Evolutionary conservation across 2,113 vertebrate species (phyloP).

Genomic region (Toxotes jaculatrix): DNA sequence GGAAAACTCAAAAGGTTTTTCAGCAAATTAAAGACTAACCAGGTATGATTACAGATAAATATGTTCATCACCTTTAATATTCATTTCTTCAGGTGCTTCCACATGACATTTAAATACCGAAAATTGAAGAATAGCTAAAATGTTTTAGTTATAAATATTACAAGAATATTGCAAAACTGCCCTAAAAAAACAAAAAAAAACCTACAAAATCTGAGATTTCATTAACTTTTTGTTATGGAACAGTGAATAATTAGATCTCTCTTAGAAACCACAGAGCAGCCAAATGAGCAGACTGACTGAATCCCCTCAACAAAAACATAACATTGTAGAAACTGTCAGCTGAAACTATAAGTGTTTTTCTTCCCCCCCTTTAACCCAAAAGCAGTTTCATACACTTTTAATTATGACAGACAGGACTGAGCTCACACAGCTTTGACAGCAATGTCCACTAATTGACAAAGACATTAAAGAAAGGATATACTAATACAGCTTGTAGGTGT

Average conservation of each 20-base stretch:
- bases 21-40: too few relatives aligned
- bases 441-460: slow-evolving; percentile 59
- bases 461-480: slow-evolving; percentile 50
- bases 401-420: slow-evolving; percentile 61
- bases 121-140: not conserved
- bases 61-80: too few relatives aligned
- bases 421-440: slow-evolving; percentile 48
- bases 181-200: too few relatives aligned
- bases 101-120: too few relatives aligned
- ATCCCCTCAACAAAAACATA: slow-evolving; percentile 41
- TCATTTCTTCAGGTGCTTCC: too few relatives aligned
- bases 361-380: slow-evolving; percentile 40
- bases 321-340: slow-evolving; percentile 37
- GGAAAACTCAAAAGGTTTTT: too few relatives aligned
- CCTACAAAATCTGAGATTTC: too few relatives aligned
- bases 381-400: slow-evolving; percentile 55
- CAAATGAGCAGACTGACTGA: slow-evolving; percentile 18
- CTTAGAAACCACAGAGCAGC: slow-evolving; percentile 3
- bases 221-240: not conserved
- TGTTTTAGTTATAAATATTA: not conserved
- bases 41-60: too few relatives aligned
- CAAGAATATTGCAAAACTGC: not conserved
- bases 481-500: slow-evolving; percentile 41
- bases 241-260: not conserved
- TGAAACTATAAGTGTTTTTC: slow-evolving; percentile 38